Percentiles rank a stretch among this genome's conserved stretches.
phyloP scores from a whole-genome alignment of 2,797 vertebrate species.

The Paguma larvata region DNA sequence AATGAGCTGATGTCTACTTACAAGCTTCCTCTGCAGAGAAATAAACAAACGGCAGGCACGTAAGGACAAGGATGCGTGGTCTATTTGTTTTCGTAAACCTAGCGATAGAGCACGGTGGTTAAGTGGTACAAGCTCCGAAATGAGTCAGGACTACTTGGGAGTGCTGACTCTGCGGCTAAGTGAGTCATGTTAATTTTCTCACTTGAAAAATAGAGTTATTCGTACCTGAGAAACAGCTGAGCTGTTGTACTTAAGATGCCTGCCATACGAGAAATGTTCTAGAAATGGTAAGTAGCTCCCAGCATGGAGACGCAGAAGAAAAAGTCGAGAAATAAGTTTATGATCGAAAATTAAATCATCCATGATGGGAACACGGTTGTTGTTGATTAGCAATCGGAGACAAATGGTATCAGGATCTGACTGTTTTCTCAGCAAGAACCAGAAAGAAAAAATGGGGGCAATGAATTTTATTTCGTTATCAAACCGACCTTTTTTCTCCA shows the following conservation, averaged over 20 bases:
- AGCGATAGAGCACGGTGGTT: background rate
- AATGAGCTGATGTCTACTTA: conserved; percentile 33
- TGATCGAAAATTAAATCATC: conserved; percentile 60
- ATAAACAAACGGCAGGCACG: background rate
- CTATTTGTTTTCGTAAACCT: conserved; percentile 31
- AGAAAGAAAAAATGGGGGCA: conserved; percentile 76
- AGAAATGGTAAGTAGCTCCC: background rate
- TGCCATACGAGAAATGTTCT: background rate
- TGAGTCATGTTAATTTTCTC: conserved; percentile 8
- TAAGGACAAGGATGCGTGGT: background rate
- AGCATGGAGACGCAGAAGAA: background rate
- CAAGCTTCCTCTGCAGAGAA: background rate
- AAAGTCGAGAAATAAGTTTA: background rate
- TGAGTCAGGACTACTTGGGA: background rate
- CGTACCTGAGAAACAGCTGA: background rate
- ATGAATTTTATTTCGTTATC: conserved; percentile 69
- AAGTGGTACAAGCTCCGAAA: background rate
- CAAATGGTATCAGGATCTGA: conserved; percentile 74
- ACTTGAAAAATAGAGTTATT: background rate
- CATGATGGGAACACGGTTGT: background rate
- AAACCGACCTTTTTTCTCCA: conserved; percentile 36
- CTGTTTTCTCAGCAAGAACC: conserved; percentile 77
- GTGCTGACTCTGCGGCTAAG: background rate
- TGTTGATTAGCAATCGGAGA: conserved; percentile 13
- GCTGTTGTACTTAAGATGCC: background rate